Evolutionary conservation across 2,888 invertebrate genomes (phyloP).

Genomic region (Cyclophora punctaria): DNA sequence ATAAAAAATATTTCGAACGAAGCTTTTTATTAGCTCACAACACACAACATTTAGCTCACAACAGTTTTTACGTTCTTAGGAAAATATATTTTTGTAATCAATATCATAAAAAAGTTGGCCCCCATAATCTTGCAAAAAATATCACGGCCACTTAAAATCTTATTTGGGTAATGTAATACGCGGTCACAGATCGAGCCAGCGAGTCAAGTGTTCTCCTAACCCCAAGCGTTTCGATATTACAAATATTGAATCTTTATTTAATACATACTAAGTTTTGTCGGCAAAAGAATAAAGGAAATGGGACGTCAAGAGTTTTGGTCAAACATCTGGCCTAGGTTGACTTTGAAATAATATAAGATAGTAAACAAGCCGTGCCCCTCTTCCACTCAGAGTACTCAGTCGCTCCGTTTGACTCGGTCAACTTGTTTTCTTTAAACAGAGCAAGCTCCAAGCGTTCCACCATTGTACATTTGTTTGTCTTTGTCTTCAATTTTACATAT

Average conservation of each 20-base stretch:
- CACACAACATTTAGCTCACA: too few species aligned
- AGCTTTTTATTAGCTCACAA: too few species aligned
- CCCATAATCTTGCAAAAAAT: too few species aligned
- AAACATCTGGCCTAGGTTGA: slow-evolving; percentile 61
- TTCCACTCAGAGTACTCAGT: slow-evolving; percentile 31
- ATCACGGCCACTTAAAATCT: too few species aligned
- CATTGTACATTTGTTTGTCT: slow-evolving; percentile 27
- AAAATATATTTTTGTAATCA: too few species aligned
- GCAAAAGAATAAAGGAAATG: slow-evolving; percentile 62
- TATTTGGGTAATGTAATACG: slow-evolving; percentile 8
- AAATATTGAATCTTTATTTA: slow-evolving; percentile 28
- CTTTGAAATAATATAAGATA: slow-evolving; percentile 72
- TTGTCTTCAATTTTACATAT: slow-evolving; percentile 25
- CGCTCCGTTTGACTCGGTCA: slow-evolving; percentile 58
- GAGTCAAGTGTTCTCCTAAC: slow-evolving; percentile 10
- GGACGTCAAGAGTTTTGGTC: slow-evolving; percentile 64
- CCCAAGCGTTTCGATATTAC: slow-evolving; percentile 12
- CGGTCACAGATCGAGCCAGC: slow-evolving; percentile 2
- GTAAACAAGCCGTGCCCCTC: slow-evolving; percentile 59
- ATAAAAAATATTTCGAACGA: too few species aligned
- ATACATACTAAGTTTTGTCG: slow-evolving; percentile 48
- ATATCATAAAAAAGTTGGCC: too few species aligned
- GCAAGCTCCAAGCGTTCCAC: slow-evolving; percentile 34
- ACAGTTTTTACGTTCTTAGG: too few species aligned
- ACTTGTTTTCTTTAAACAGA: slow-evolving; percentile 69